Evolutionary conservation across 2,113 vertebrate genomes (phyloP).

Genomic region (Percopsis transmontana): DNA sequence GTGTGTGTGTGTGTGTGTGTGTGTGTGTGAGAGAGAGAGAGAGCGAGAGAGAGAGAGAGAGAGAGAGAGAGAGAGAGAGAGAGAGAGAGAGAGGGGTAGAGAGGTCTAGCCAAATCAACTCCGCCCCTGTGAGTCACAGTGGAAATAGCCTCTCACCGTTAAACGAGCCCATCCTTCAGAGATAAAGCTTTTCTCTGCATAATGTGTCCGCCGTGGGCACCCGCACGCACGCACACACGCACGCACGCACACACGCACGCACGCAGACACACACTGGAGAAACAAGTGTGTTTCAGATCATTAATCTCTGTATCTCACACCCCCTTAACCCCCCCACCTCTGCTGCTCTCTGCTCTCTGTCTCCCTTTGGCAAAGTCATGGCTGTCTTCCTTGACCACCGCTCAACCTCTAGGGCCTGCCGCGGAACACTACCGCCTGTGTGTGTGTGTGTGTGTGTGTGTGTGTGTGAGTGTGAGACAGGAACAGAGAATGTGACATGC

Average conservation of each 20-base stretch:
- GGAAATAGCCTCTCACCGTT: slow-evolving; percentile 57
- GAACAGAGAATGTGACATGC: slow-evolving; percentile 16
- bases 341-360: slow-evolving; percentile 39
- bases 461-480: slow-evolving; percentile 25
- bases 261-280: slow-evolving; percentile 22
- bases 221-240: slow-evolving; percentile 9
- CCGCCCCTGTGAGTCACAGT: slow-evolving; percentile 43
- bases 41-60: no score
- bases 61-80: no score
- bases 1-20: slow-evolving; percentile 10
- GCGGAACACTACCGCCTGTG: no score
- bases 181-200: slow-evolving; percentile 53
- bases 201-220: slow-evolving; percentile 45
- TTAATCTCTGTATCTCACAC: slow-evolving; percentile 62
- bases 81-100: no score
- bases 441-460: slow-evolving; percentile 16
- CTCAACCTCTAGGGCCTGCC: slow-evolving; percentile 19
- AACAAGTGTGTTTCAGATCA: slow-evolving; percentile 59
- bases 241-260: slow-evolving; percentile 1
- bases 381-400: slow-evolving; percentile 61
- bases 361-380: slow-evolving; percentile 74
- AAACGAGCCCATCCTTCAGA: slow-evolving; percentile 60
- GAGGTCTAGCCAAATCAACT: slow-evolving; percentile 36
- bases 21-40: slow-evolving; percentile 25
- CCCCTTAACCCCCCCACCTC: slow-evolving; percentile 38